Conservation (phyloP, 1,140 invertebrate species). For the Drosophila mauritiana region DNA sequence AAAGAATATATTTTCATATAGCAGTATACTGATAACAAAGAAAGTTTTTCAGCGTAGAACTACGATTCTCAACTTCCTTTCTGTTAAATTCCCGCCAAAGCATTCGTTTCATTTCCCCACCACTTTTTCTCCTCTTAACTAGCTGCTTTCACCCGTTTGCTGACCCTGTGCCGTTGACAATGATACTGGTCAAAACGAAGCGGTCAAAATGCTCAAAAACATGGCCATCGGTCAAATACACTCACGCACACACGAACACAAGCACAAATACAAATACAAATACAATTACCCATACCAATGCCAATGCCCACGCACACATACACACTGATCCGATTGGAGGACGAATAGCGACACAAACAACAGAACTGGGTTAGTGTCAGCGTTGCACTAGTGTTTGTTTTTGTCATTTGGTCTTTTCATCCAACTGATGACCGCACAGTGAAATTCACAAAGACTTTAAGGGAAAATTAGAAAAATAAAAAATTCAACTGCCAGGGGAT, state of each 20-base stretch:
- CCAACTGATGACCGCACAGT: slow-evolving; percentile 35
- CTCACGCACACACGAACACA: neutral
- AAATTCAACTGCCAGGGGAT: too few species aligned
- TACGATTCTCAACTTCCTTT: neutral
- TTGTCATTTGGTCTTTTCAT: slow-evolving; percentile 15
- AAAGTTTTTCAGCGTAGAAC: neutral
- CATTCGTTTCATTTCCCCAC: too few species aligned
- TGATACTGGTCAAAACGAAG: slow-evolving; percentile 55
- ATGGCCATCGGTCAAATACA: slow-evolving; percentile 25
- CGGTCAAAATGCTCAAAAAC: slow-evolving; percentile 40
- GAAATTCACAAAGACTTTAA: neutral
- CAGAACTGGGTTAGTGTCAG: slow-evolving; percentile 54
- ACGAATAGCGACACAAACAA: slow-evolving; percentile 1
- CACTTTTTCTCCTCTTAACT: neutral
- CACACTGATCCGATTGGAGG: slow-evolving; percentile 25
- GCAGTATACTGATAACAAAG: too few species aligned
- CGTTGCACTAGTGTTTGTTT: slow-evolving; percentile 13
- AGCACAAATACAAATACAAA: neutral
- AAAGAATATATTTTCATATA: too few species aligned
- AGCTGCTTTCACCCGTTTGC: slow-evolving; percentile 9
- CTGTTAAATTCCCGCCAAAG: slow-evolving; percentile 2
- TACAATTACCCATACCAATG: slow-evolving; percentile 8
- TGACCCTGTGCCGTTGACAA: slow-evolving; percentile 41
- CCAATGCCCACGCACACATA: slow-evolving; percentile 5
- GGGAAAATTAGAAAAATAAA: too few species aligned